Evolutionary conservation across 2,888 invertebrate species (phyloP), one percentile per base, ranked within the genome.

Genomic region (Phalangium opilio): DNA sequence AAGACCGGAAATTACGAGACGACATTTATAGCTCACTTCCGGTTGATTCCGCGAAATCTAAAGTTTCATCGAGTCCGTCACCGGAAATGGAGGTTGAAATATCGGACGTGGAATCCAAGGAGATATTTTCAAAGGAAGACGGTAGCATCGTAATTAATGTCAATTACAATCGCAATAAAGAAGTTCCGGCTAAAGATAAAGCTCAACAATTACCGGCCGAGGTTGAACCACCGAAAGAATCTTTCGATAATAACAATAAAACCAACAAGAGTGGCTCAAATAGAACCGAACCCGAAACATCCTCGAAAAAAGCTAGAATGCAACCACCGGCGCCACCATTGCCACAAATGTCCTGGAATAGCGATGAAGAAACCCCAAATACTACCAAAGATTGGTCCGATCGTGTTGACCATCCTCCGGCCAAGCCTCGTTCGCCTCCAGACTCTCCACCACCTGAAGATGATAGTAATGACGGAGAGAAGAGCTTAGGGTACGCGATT

Each of bases 141-240:
- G 85, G 89, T 67, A 89, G 87, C 64, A 89, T 90, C 60, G 74
- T 90, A 54, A 87, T 90, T 11, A 87, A 86, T 67, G 85, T 90
- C 15, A 87, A 85, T 66, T 90, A 89, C 34, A 56, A 56, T 43
- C 47, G 52, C 12, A 44, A 50, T 5, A 27, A 27, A 8, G 27
- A 27, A 27, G 5, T 8, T 15, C 38, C 8, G 38, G 38, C 15
- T 15, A 38, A 38, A 8, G 18, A 38, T 15, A 38, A 18, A 15
- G 10, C 8, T 38, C 38, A 38, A 38, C 17, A 4, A 7, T 5
- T 18, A 3, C 10, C 10, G 10, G 38, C 10, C 5, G 38, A 38
- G 3, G 4, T 12, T 4, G 20, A 33, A 14, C n/a, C n/a, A n/a
- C 27, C 20, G 12, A 11, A n/a, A n/a, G 20, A 42, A 21, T 15